Conservation (phyloP, 2,888 invertebrate genomes). For the Caenorhabditis auriculariae region DNA sequence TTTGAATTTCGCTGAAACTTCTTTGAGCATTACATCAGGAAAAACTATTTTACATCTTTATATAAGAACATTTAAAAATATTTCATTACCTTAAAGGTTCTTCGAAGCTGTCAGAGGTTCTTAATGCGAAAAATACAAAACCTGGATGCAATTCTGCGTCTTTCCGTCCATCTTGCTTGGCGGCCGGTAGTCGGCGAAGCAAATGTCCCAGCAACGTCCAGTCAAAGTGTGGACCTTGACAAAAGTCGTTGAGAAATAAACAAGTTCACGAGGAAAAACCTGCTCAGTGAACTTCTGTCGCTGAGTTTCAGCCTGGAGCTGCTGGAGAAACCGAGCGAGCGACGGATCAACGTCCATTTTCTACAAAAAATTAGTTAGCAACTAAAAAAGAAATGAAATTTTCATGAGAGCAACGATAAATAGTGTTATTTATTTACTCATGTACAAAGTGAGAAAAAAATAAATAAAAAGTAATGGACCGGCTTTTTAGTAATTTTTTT, state of each 20-base stretch:
- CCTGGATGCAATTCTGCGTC: constrained; percentile 44
- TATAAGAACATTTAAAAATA: no score
- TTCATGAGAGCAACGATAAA: no score
- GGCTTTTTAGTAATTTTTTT: no score
- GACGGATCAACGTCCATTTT: constrained; percentile 45
- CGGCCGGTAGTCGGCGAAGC: constrained; percentile 57
- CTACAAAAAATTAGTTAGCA: not conserved
- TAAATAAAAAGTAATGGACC: no score
- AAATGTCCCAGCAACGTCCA: constrained; percentile 56
- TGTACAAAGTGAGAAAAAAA: no score
- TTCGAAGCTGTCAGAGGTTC: no score
- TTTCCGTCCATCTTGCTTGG: constrained; percentile 56
- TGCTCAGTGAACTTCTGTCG: constrained; percentile 60
- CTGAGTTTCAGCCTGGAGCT: constrained; percentile 58
- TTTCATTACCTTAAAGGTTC: no score
- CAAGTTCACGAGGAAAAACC: constrained; percentile 13
- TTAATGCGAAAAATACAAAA: not conserved
- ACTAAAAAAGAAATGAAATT: not conserved
- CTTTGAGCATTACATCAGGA: no score
- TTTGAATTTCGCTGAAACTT: no score
- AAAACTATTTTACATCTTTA: no score
- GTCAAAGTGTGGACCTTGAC: constrained; percentile 56
- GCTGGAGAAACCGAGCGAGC: constrained; percentile 48
- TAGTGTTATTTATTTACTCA: no score
- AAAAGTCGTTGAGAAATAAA: no score